These are phyloP conservation scores for Verasper variegatus DNA, from an alignment of 2,113 vertebrate genomes.

Conservation along the genomic window DNA sequence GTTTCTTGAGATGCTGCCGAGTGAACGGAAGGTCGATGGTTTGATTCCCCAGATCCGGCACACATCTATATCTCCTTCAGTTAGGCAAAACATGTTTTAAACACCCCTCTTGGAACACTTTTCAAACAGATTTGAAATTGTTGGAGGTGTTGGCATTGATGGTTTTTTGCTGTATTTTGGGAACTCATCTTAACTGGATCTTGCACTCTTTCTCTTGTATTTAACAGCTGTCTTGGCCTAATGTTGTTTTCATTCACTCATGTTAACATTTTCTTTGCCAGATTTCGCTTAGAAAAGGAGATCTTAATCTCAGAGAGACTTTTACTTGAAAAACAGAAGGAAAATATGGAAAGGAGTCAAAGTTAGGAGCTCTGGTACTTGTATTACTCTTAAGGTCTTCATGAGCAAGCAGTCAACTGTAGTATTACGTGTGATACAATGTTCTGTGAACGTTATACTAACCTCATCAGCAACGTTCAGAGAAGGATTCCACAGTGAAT, in stretches of 20 bases:
- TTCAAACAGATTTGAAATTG: no score
- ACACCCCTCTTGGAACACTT: neutral
- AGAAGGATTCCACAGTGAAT: neutral
- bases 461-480: neutral
- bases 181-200: neutral
- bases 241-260: neutral
- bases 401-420: neutral
- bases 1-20: neutral
- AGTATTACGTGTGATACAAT: neutral
- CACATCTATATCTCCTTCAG: neutral
- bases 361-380: neutral
- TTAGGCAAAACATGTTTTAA: neutral
- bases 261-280: neutral
- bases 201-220: no score
- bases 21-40: neutral
- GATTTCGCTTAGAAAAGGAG: neutral
- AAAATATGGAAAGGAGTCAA: neutral
- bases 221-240: neutral
- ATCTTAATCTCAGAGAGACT: no score
- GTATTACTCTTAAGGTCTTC: neutral
- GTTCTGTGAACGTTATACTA: neutral
- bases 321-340: neutral
- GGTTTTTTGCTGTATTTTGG: neutral
- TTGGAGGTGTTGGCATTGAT: neutral
- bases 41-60: constrained; percentile 5